These are phyloP conservation scores for Liasis olivaceus DNA, from an alignment of 2,797 vertebrate genomes.

Conservation along the genomic window DNA sequence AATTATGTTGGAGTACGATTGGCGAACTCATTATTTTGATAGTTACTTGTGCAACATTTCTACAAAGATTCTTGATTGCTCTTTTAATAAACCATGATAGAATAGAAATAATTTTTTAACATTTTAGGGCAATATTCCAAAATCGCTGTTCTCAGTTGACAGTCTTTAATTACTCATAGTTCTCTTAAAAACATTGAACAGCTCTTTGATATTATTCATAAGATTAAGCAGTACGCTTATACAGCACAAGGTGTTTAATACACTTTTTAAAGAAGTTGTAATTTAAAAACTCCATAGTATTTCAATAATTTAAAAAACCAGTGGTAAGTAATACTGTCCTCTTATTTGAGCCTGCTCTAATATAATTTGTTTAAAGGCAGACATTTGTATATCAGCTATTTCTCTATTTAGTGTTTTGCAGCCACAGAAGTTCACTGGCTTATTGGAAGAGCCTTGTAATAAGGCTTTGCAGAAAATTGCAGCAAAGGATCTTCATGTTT, in stretches of 20 bases:
- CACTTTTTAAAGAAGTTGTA: background rate
- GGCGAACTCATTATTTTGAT: background rate
- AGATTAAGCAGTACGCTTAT: background rate
- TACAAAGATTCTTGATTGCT: background rate
- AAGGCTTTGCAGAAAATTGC: constrained; percentile 30
- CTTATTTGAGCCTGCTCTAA: background rate
- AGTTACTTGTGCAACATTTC: background rate
- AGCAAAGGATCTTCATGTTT: constrained; percentile 59
- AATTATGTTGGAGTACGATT: background rate
- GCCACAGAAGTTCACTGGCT: rapidly evolving
- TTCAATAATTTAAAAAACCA: background rate
- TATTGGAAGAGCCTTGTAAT: constrained; percentile 51
- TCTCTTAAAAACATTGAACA: background rate
- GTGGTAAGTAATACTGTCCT: background rate
- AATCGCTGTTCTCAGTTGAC: background rate
- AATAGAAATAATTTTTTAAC: background rate
- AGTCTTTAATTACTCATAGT: background rate
- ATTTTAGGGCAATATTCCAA: background rate
- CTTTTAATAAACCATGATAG: background rate
- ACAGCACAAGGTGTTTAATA: background rate
- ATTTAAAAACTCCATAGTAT: background rate
- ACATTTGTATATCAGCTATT: background rate
- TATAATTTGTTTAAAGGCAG: background rate
- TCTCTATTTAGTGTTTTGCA: rapidly evolving
- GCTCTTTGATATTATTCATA: rapidly evolving